These are phyloP conservation scores for Cantharis flavilabris DNA, from an alignment of 2,888 invertebrate species.

Conservation along the genomic window DNA sequence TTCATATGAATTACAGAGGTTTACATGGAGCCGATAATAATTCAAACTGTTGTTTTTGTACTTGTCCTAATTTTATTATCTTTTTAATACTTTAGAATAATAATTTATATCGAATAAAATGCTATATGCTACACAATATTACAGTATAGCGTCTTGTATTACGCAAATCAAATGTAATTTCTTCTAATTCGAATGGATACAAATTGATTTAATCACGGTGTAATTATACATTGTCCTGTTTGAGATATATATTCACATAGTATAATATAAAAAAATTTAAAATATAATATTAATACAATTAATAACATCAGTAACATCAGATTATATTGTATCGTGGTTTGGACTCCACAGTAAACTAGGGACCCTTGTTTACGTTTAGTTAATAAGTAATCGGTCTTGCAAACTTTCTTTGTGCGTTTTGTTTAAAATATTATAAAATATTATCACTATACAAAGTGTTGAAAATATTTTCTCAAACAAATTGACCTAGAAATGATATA, in stretches of 20 bases:
- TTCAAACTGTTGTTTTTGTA: background rate
- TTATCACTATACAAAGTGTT: background rate
- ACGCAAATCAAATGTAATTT: background rate
- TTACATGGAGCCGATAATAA: background rate
- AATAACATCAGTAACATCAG: too few species aligned
- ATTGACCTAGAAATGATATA: background rate
- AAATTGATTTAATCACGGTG: background rate
- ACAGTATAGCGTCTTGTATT: background rate
- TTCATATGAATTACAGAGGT: background rate
- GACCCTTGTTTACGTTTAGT: too few species aligned
- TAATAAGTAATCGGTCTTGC: too few species aligned
- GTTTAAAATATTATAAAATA: too few species aligned
- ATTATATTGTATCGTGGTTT: too few species aligned
- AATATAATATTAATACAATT: too few species aligned
- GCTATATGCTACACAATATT: background rate
- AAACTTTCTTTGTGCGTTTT: too few species aligned
- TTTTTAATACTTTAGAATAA: background rate
- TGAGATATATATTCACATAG: too few species aligned
- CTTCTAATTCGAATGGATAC: background rate
- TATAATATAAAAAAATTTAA: too few species aligned
- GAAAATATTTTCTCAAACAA: background rate
- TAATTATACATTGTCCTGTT: background rate
- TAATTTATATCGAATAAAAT: background rate
- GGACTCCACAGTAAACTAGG: too few species aligned
- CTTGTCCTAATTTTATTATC: slow-evolving; percentile 4